Base-by-base conservation (phyloP, 2,888 invertebrate genomes). In the Platycnemis pennipes region DNA sequence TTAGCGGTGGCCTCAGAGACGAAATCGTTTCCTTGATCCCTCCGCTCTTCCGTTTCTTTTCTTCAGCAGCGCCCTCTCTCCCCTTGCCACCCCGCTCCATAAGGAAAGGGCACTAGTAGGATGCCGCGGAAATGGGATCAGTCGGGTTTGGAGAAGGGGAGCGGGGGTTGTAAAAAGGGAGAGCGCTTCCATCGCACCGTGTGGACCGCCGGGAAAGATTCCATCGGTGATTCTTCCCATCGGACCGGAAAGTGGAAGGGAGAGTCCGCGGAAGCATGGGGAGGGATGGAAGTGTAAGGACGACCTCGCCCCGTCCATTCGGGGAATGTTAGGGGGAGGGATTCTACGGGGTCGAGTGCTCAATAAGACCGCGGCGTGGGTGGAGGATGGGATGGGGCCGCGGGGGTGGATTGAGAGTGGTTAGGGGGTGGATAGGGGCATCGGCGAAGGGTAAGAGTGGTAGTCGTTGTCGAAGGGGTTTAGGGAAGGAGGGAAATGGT, bases 71-170 rank as follows among this genome's bases (percentile, higher is more conserved):
- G 7, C 49, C 49, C 56, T 56, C 63, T 8, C 63, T n/a, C 63
- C n/a, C 22, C n/a, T 19, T 63, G 11, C 53, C 1, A 19, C 13
- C 53, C 8, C 19, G 2, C 37, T 37, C 77, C 31, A 37, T 31
- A 13, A 49, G 77, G 16, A 63, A 77, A 77, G 77, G 77, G 37
- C 77, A 77, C 77, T 77, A 22, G 42, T 91, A 26, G 91, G 91
- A 91, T 91, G 44, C n/a, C 77, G 42, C 44, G 91, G 91, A 63
- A 91, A 91, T 91, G 91, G 91, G 91, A 91, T 91, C 91, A 26
- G 87, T 87, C 87, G 37, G 77, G 37, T 31, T 37, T 26, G 63
- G 63, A 26, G 13, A 8, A 53, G 53, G 77, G 42, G 87, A 13
- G 63, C 26, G 45, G 44, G 44, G n/a, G 42, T 26, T 56, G 26